A percentile compares a stretch with the other conserved stretches of the same genome.
Conservation (phyloP, 2,113 vertebrate genomes). For the Speoplatyrhinus poulsoni region DNA sequence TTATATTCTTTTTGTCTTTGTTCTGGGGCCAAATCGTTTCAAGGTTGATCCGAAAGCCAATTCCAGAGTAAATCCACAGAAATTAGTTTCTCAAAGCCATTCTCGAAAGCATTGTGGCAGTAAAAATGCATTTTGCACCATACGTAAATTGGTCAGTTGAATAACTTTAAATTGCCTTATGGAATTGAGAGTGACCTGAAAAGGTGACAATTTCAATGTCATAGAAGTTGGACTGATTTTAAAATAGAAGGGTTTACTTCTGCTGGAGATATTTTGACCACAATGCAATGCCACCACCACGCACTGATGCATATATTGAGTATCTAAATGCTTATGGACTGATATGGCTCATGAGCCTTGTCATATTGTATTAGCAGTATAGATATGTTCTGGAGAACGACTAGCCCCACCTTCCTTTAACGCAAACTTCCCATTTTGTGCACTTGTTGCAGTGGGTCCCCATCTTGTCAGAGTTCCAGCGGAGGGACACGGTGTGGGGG, state of each 20-base stretch:
- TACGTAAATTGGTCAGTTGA: neutral
- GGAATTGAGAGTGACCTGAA: conserved; percentile 8
- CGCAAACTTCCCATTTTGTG: conserved; percentile 13
- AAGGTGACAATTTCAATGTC: neutral
- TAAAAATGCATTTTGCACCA: neutral
- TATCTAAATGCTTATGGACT: too few species aligned
- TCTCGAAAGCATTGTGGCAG: neutral
- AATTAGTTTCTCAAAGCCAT: conserved; percentile 9
- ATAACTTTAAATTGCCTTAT: neutral
- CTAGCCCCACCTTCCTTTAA: neutral
- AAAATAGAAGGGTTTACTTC: too few species aligned
- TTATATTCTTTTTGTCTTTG: neutral
- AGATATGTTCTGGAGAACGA: too few species aligned
- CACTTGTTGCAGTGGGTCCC: conserved; percentile 81
- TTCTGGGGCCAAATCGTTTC: neutral
- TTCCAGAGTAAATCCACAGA: neutral
- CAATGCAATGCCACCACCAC: too few species aligned
- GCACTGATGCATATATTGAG: too few species aligned
- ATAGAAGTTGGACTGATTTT: conserved; percentile 2
- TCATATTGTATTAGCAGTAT: too few species aligned
- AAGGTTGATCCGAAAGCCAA: neutral
- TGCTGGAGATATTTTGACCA: too few species aligned
- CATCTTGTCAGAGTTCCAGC: conserved; percentile 85
- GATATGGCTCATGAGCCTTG: too few species aligned
- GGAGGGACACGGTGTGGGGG: conserved; percentile 84